phyloP scores from a whole-genome alignment of 1,140 invertebrate species.

The Trypoxylus dichotomus region DNA sequence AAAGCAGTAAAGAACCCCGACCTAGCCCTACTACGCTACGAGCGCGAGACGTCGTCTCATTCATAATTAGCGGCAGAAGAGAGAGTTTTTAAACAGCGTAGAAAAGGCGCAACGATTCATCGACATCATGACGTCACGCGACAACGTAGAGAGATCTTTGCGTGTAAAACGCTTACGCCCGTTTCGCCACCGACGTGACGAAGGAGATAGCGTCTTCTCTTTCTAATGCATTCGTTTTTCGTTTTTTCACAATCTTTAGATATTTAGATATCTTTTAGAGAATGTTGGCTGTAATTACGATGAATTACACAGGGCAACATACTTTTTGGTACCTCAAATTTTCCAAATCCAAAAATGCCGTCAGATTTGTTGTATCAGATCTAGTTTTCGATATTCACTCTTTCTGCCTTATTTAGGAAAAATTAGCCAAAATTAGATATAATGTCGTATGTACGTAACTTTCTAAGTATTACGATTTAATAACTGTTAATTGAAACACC shows the following conservation, averaged over 20 bases:
- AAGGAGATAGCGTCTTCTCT: neutral
- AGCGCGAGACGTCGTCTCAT: constrained; percentile 41
- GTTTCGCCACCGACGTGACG: neutral
- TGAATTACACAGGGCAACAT: too few relatives aligned
- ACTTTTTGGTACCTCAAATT: too few relatives aligned
- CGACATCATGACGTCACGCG: constrained; percentile 37
- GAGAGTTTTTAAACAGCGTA: constrained; percentile 41
- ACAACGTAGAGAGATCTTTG: constrained; percentile 8
- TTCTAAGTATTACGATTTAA: too few relatives aligned
- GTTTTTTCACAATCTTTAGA: neutral
- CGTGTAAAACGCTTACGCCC: constrained; percentile 20
- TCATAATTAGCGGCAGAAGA: constrained; percentile 42
- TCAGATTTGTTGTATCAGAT: too few relatives aligned
- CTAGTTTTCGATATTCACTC: too few relatives aligned
- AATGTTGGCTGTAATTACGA: neutral
- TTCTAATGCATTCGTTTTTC: neutral
- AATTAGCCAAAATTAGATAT: too few relatives aligned
- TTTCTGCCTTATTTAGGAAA: too few relatives aligned
- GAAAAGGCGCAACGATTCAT: constrained; percentile 38
- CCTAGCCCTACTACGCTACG: constrained; percentile 48
- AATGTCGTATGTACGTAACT: too few relatives aligned
- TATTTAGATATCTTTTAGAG: neutral
- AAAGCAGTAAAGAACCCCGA: constrained; percentile 49
- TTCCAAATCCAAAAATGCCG: too few relatives aligned
- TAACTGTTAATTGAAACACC: too few relatives aligned